Evolutionary conservation across 1,140 invertebrate genomes (phyloP).

Genomic region (Arion vulgaris): DNA sequence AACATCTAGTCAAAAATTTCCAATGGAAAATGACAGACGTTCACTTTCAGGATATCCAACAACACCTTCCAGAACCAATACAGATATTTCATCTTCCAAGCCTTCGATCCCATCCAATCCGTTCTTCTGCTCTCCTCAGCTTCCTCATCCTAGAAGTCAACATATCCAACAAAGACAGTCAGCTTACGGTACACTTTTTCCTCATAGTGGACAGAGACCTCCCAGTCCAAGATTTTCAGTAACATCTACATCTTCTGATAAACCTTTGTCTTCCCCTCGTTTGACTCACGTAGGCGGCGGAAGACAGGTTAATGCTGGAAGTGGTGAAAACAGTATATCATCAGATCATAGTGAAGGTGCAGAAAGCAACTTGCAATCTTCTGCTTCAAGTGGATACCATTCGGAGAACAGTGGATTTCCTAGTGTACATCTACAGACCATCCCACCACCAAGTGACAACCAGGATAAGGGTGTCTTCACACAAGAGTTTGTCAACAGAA

Average conservation of each 20-base stretch:
- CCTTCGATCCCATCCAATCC: background rate
- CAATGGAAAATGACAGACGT: background rate
- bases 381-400: conserved; percentile 51
- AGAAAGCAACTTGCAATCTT: conserved; percentile 50
- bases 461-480: conserved; percentile 42
- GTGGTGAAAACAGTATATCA: conserved; percentile 50
- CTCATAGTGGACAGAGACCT: conserved; percentile 25
- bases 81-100: background rate
- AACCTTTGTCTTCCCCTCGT: background rate
- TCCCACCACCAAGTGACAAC: conserved; percentile 2
- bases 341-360: conserved; percentile 53
- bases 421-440: background rate
- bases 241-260: background rate
- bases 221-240: background rate
- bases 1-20: background rate
- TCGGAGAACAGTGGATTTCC: conserved; percentile 40
- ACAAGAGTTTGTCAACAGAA: conserved; percentile 51
- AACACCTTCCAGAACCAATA: background rate
- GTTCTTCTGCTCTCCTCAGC: background rate
- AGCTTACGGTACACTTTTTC: conserved; percentile 31
- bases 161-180: background rate
- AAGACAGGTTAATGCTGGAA: background rate
- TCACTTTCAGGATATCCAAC: background rate
- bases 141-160: background rate
- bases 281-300: background rate